Evolutionary conservation across 1,140 invertebrate genomes (phyloP), one percentile per base, ranked within the genome.

Genomic region (Archivesica marissinica): DNA sequence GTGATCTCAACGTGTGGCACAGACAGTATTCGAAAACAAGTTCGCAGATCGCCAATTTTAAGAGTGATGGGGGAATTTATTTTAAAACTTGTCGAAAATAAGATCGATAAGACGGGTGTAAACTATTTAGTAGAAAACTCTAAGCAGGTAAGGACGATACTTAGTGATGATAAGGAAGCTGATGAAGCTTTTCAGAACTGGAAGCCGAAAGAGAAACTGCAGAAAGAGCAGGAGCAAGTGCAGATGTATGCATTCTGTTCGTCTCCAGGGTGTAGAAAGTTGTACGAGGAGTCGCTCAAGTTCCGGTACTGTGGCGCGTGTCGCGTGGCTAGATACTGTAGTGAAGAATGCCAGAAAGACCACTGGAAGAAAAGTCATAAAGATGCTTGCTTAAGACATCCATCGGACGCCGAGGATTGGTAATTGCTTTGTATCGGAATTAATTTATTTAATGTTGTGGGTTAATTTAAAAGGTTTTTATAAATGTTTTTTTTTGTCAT

Each of bases 331-430:
- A 82, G 89, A 33, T 90, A 90, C 75, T 90, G 89, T 52, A 87
- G 72, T 50, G 70, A 81, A 11, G 70, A 82, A n/a, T 90, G 89
- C 52, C 89, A 90, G 82, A 87, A 86, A 44, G 77, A 90, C n/a
- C 89, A 90, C 28, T 90, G 89, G 89, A 87, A 85, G 59, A 83
- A 74, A 33, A 85, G 85, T 9, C 89, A 90, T 39, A 90, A 87
- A 35, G 70, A 78, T 13, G 68, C 68, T 44, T 90, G 89, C 64
- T 75, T 87, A 20, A 50, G 76, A 23, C 30, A 79, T 39, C 44
- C 66, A 0, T 17, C 4, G 38, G 13, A 64, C n/a, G 59, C 30
- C 20, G 17, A 17, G 3, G 50, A n/a, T 52, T 52, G 50, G 50
- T 52, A n/a, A 52, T 23, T 9, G 41, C 17, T 17, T 44, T n/a